phyloP scores from a whole-genome alignment of 2,113 vertebrate species.

The Capreolus pygargus region DNA sequence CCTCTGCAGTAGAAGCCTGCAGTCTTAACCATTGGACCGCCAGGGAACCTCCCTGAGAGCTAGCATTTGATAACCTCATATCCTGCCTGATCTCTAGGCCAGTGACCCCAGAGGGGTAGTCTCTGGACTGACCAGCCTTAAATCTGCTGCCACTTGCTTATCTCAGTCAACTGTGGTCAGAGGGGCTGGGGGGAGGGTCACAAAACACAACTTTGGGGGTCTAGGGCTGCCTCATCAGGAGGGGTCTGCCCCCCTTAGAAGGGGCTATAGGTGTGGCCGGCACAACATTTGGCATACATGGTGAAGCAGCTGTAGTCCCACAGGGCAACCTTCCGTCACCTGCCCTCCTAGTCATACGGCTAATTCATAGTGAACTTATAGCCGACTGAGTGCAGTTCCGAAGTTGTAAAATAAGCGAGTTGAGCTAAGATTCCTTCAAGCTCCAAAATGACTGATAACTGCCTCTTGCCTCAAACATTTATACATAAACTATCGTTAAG shows the following conservation, averaged over 20 bases:
- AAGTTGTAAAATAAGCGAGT: not conserved
- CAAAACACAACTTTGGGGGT: not conserved
- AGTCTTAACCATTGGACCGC: not conserved
- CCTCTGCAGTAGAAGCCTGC: not conserved
- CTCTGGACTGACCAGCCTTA: not conserved
- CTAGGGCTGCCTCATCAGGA: not conserved
- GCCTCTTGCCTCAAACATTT: not conserved
- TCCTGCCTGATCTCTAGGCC: not conserved
- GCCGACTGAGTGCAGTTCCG: not conserved
- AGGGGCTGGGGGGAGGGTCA: not conserved
- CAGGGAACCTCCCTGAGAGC: not conserved
- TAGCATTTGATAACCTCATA: not conserved
- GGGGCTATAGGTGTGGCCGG: not conserved
- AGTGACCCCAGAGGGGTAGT: not conserved
- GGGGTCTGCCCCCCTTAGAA: not conserved
- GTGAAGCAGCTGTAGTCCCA: not conserved
- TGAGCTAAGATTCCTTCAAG: not conserved
- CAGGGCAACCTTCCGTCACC: not conserved
- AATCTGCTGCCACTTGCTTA: not conserved
- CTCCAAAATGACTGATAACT: not conserved
- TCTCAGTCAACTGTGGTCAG: not conserved
- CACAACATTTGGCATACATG: not conserved
- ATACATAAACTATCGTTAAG: not conserved
- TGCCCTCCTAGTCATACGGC: not conserved
- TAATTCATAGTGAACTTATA: not conserved